These are phyloP conservation scores for Forbesichthys papilliferus DNA, from an alignment of 2,113 vertebrate genomes.

Conservation along the genomic window DNA sequence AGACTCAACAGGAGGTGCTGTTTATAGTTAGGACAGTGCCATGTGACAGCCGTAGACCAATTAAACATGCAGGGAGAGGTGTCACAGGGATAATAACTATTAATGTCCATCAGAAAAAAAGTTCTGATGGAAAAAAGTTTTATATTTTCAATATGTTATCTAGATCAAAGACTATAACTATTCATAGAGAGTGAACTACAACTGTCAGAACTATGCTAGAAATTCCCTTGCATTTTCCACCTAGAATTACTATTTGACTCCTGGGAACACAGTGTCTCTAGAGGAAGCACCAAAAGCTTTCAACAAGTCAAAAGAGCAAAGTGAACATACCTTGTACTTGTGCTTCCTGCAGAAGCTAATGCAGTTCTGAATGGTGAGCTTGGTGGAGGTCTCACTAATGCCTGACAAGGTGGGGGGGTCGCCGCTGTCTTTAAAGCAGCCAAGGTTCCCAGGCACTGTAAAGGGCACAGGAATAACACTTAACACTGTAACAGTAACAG, in stretches of 20 bases:
- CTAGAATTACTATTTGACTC: too few relatives aligned
- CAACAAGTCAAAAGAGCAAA: neutral
- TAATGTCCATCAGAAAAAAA: constrained; percentile 33
- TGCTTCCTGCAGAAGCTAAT: constrained; percentile 93
- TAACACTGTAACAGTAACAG: neutral
- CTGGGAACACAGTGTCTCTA: neutral
- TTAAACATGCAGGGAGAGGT: neutral
- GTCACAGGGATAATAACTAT: constrained; percentile 3
- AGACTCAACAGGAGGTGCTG: constrained; percentile 40
- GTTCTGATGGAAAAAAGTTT: constrained; percentile 25
- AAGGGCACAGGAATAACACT: constrained; percentile 14
- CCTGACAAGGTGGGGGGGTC: constrained; percentile 90
- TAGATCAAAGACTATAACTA: constrained; percentile 1
- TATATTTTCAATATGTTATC: constrained; percentile 7
- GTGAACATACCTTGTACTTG: constrained; percentile 85
- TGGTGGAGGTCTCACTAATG: constrained; percentile 89
- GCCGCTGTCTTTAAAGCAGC: constrained; percentile 94
- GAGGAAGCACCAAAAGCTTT: neutral
- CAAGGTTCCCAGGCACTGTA: constrained; percentile 95
- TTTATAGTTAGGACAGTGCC: constrained; percentile 32
- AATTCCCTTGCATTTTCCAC: neutral
- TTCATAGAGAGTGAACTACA: too few relatives aligned
- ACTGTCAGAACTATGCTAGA: neutral
- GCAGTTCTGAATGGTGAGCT: constrained; percentile 93
- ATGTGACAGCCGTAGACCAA: constrained; percentile 15